Evolutionary conservation across 2,113 vertebrate species (phyloP).

Genomic region (Columbina picui): DNA sequence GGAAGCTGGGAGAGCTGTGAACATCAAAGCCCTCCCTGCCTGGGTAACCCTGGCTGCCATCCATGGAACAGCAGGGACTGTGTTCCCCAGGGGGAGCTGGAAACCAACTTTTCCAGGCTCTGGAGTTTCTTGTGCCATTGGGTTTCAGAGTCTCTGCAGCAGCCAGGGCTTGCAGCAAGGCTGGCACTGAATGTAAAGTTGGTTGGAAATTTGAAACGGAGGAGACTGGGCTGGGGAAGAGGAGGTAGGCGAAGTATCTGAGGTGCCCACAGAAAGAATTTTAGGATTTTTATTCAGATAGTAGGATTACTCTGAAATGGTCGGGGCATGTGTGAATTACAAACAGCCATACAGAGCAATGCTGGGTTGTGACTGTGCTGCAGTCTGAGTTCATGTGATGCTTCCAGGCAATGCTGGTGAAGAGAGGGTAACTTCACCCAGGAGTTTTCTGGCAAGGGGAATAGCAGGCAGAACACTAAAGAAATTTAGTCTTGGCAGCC

Average conservation of each 20-base stretch:
- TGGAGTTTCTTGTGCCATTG: background rate
- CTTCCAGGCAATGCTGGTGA: background rate
- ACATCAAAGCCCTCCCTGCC: background rate
- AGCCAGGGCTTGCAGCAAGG: background rate
- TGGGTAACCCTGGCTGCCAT: background rate
- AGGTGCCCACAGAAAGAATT: background rate
- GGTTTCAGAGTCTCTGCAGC: background rate
- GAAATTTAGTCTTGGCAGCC: background rate
- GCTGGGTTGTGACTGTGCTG: background rate
- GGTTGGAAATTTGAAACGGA: background rate
- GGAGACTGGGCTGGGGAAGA: background rate
- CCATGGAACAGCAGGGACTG: fast-evolving
- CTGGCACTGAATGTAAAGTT: background rate
- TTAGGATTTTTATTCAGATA: background rate
- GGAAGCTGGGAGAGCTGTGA: background rate
- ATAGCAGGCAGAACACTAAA: background rate
- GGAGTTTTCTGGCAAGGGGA: background rate
- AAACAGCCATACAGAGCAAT: background rate
- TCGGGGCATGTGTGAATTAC: background rate
- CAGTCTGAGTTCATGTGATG: background rate
- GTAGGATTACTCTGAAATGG: background rate
- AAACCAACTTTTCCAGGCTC: background rate
- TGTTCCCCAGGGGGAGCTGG: background rate
- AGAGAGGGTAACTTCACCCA: background rate
- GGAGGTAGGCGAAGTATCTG: background rate